Base-by-base conservation (phyloP, 2,888 invertebrate genomes). In the Eudemis profundana region DNA sequence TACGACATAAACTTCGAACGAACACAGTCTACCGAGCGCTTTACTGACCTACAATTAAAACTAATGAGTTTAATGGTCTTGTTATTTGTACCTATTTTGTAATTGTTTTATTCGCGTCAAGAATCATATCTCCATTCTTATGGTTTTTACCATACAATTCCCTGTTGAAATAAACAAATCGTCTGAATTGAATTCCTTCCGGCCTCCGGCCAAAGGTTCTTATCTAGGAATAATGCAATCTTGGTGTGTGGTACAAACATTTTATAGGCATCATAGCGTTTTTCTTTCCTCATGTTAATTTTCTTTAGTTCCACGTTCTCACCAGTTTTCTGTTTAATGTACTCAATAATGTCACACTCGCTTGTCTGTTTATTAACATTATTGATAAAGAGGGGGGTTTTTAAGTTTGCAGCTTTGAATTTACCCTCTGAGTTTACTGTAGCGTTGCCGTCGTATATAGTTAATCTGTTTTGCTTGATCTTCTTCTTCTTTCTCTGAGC, bases 201-300 rank as follows among this genome's bases (percentile, higher is more conserved):
- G n/a, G n/a, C n/a, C n/a, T n/a, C n/a, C n/a, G 62, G 62, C 62
- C 62, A 63, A n/a, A 63, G 3, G 0, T 12, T 10, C 12, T 56
- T 27, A 49, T 49, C 54, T 14, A 56, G 12, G 38, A 63, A 63
- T 10, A 8, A 1, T 21, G 46, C 23, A 4, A 63, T n/a, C 27
- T 56, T 63, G 46, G 54, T 53, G 47, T 56, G 53, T 56, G 56
- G 54, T 57, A 56, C 56, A 57, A 57, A 63, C 14, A 63, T 49
- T 49, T 63, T 63, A 40, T 46, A 63, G 1, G 54, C 40, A 19
- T 63, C 56, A 27, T 63, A 50, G 7, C 40, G 40, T 50, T 49
- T 63, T 42, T 42, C n/a, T 15, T 10, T 63, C 10, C 29, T 47
- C 49, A 50, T 63, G 21, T 46, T 42, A 23, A 57, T 54, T 50